Percentiles rank a stretch among this genome's conserved stretches.
phyloP scores from a whole-genome alignment of 1,140 invertebrate genomes.

The Ectropis grisescens region DNA sequence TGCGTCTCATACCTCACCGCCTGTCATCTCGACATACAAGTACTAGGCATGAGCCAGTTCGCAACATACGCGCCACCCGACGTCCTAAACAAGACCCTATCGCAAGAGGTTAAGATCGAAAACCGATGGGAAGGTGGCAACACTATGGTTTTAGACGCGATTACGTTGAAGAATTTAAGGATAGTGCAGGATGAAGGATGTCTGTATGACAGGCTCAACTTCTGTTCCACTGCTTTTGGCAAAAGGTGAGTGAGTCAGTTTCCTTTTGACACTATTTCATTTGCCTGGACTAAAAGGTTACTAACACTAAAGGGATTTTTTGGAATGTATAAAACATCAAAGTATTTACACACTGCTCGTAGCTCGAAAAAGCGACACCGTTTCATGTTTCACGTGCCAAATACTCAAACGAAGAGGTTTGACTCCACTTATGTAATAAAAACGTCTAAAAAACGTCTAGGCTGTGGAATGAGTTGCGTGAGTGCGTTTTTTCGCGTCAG shows the following conservation, averaged over 20 bases:
- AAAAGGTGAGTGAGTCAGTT: slow-evolving; percentile 75
- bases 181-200: slow-evolving; percentile 86
- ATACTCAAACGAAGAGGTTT: too few relatives aligned
- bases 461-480: too few relatives aligned
- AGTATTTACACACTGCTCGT: too few relatives aligned
- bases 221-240: slow-evolving; percentile 93
- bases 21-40: slow-evolving; percentile 90
- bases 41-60: slow-evolving; percentile 90
- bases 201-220: slow-evolving; percentile 87
- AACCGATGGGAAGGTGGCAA: slow-evolving; percentile 43
- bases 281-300: too few relatives aligned
- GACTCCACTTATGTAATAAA: too few relatives aligned
- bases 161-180: slow-evolving; percentile 91
- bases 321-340: too few relatives aligned
- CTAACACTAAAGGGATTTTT: too few relatives aligned
- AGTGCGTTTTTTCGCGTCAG: too few relatives aligned
- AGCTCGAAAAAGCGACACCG: too few relatives aligned
- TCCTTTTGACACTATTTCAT: too few relatives aligned
- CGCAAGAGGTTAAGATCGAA: slow-evolving; percentile 25
- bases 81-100: slow-evolving; percentile 44
- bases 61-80: slow-evolving; percentile 87
- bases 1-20: slow-evolving; percentile 87
- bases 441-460: too few relatives aligned
- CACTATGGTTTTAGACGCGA: slow-evolving; percentile 90
- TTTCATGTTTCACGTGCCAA: too few relatives aligned